These are phyloP conservation scores for Drosophila dunni DNA, from an alignment of 1,140 invertebrate species.

Conservation along the genomic window DNA sequence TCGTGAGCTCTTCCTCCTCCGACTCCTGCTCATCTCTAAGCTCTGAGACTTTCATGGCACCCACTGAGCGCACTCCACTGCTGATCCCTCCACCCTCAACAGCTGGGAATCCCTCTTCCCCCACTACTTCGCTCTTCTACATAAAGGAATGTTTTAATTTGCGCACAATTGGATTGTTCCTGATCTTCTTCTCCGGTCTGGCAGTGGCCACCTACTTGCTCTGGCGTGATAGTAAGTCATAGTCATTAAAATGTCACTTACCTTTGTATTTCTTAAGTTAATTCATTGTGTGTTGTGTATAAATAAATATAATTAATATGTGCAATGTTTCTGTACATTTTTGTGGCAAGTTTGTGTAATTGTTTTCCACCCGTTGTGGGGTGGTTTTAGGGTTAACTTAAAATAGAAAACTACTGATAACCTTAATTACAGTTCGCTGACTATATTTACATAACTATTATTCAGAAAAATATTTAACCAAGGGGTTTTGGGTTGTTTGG, in stretches of 20 bases:
- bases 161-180: constrained; percentile 55
- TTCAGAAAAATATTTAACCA: background rate
- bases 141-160: constrained; percentile 69
- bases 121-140: constrained; percentile 6
- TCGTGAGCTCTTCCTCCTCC: no score
- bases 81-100: constrained; percentile 5
- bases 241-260: background rate
- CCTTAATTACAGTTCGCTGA: background rate
- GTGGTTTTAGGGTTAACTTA: constrained; percentile 12
- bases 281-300: background rate
- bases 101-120: background rate
- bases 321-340: background rate
- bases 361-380: background rate
- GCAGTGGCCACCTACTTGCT: constrained; percentile 64
- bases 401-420: constrained; percentile 5
- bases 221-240: constrained; percentile 70
- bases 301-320: constrained; percentile 11
- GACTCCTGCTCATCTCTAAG: background rate
- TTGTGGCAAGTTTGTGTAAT: background rate
- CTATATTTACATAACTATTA: constrained; percentile 3
- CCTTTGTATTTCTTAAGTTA: background rate
- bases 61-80: constrained; percentile 65
- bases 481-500: background rate
- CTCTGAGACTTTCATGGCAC: constrained; percentile 17
- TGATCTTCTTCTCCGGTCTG: constrained; percentile 51